Evolutionary conservation across 2,888 invertebrate genomes (phyloP), one percentile per base, ranked within the genome.

Genomic region (Periphyllus acericola): DNA sequence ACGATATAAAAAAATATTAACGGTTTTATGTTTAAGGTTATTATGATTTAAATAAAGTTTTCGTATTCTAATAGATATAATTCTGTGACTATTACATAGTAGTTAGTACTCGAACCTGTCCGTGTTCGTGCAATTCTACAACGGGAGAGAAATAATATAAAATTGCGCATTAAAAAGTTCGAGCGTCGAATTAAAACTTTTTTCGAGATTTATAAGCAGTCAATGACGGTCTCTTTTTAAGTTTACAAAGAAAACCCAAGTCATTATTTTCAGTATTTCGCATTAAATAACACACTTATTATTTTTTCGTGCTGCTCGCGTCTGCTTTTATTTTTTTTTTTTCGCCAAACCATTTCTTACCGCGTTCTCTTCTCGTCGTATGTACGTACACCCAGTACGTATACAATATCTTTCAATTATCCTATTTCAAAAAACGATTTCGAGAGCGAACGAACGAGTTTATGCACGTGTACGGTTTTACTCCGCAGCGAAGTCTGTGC

Each of bases 181-280:
- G 17, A 11, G 17, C 29, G 40, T 29, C 76, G 29, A 75, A 75
- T 75, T 75, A 75, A 46, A 75, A 75, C 40, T 75, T 75, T 75
- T 66, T 17, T 3, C 40, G 14, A 46, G n/a, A 75, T 46, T 40
- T 75, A 40, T 75, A 46, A 4, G 36, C n/a, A 75, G 40, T 46
- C 40, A 74, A 36, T 74, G 40, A 11, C 40, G 40, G 25, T 40
- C n/a, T 75, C 9, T 46, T 75, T 5, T 11, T n/a, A n/a, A 46
- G n/a, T 75, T 75, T n/a, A 75, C 17, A 19, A 75, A 75, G n/a
- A 40, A 40, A 40, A 75, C n/a, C 46, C 8, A 19, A 46, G 21
- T 25, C 40, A 17, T 75, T 75, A 46, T 36, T 75, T 40, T 46
- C 14, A 46, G 14, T n/a, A n/a, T 46, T 25, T 75, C 8, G n/a